phyloP scores from a whole-genome alignment of 2,888 invertebrate species.

The Venustoraphidia nigricollis region DNA sequence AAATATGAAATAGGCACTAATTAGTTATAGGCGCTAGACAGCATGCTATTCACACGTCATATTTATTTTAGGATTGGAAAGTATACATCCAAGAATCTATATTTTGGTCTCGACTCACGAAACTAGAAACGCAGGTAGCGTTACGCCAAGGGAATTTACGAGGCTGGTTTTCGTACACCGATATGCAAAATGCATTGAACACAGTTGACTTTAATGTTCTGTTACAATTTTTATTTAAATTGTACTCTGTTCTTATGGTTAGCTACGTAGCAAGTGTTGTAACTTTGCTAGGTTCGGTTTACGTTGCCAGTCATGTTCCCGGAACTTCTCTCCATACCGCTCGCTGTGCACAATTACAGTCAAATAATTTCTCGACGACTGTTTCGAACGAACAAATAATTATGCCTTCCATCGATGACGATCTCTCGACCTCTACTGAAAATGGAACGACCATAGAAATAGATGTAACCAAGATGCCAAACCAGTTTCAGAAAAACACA shows the following conservation, averaged over 20 bases:
- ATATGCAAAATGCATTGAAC: constrained; percentile 43
- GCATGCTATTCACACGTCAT: background rate
- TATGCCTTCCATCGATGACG: too few relatives aligned
- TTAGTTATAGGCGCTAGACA: too few relatives aligned
- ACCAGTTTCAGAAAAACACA: too few relatives aligned
- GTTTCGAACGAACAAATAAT: too few relatives aligned
- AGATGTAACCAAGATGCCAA: too few relatives aligned
- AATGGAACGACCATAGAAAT: too few relatives aligned
- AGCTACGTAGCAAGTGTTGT: constrained; percentile 44
- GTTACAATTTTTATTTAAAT: constrained; percentile 31
- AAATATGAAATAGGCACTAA: too few relatives aligned
- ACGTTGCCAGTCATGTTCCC: constrained; percentile 33
- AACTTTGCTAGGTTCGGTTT: constrained; percentile 42
- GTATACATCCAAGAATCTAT: constrained; percentile 61
- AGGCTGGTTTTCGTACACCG: constrained; percentile 74
- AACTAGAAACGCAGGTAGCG: constrained; percentile 59
- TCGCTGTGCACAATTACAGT: constrained; percentile 1
- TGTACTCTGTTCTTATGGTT: constrained; percentile 39
- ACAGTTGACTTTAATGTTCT: constrained; percentile 31
- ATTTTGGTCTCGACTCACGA: constrained; percentile 55
- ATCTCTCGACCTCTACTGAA: too few relatives aligned
- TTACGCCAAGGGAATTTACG: constrained; percentile 51
- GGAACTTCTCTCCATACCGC: constrained; percentile 25
- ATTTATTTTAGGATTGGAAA: constrained; percentile 60
- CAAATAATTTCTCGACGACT: background rate